These are phyloP conservation scores for Antheraea pernyi DNA, from an alignment of 1,140 invertebrate genomes.

Conservation along the genomic window DNA sequence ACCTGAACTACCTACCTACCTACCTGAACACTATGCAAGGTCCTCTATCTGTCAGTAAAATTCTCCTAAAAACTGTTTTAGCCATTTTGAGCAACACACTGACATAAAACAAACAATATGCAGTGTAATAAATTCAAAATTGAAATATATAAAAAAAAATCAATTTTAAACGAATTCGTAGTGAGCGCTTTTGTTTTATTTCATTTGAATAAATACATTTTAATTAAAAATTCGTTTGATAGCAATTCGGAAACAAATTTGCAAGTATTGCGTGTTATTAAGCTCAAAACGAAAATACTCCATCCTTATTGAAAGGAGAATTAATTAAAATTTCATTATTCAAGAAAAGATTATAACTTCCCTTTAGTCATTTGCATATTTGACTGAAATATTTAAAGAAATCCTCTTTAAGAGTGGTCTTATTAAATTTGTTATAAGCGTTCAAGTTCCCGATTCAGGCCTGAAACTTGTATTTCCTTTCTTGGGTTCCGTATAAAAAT, in stretches of 20 bases:
- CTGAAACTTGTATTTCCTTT: conserved; percentile 43
- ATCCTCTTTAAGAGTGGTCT: conserved; percentile 47
- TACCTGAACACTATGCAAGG: too few species aligned
- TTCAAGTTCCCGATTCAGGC: conserved; percentile 30
- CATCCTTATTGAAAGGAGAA: conserved; percentile 46
- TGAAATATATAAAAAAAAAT: too few species aligned
- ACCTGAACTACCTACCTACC: too few species aligned
- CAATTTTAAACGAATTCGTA: not conserved
- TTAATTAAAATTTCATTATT: conserved; percentile 72
- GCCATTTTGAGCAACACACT: too few species aligned
- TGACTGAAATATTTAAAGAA: conserved; percentile 53
- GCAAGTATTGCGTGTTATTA: conserved; percentile 26
- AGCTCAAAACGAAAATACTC: conserved; percentile 26
- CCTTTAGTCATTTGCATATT: conserved; percentile 65
- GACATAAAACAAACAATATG: too few species aligned
- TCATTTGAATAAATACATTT: not conserved
- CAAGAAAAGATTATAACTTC: conserved; percentile 67
- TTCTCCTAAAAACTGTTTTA: too few species aligned
- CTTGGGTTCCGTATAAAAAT: conserved; percentile 23
- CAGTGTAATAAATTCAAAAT: too few species aligned
- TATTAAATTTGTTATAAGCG: conserved; percentile 64
- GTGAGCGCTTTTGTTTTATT: not conserved
- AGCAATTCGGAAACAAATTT: conserved; percentile 28
- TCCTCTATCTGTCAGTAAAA: too few species aligned
- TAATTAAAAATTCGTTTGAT: conserved; percentile 2